These are phyloP conservation scores for Silurus glanis DNA, from an alignment of 2,113 vertebrate genomes.

Conservation along the genomic window DNA sequence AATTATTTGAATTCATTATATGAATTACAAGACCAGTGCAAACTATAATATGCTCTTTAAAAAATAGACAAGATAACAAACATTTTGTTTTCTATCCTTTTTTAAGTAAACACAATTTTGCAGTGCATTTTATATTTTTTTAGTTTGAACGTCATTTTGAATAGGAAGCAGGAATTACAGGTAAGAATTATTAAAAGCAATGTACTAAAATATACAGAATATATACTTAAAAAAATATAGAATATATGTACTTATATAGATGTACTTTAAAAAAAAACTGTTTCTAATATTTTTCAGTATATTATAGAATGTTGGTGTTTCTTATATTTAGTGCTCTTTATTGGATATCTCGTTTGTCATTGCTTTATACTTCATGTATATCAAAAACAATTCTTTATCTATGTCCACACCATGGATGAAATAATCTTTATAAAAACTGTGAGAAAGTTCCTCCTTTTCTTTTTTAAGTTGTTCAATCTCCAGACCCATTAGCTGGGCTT, in stretches of 20 bases:
- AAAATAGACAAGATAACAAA: too few relatives aligned
- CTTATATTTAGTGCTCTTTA: background rate
- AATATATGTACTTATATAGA: too few relatives aligned
- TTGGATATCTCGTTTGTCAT: background rate
- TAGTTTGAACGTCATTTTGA: background rate
- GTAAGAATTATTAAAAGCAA: background rate
- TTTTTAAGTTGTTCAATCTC: conserved; percentile 50
- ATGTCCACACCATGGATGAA: accelerated
- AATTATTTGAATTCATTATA: too few relatives aligned
- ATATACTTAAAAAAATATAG: background rate
- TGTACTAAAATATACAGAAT: background rate
- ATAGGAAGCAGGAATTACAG: too few relatives aligned
- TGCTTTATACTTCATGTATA: background rate
- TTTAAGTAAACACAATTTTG: too few relatives aligned
- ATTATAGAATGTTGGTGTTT: background rate
- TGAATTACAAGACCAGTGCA: too few relatives aligned
- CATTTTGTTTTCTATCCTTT: too few relatives aligned
- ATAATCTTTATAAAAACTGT: background rate
- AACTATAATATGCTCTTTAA: too few relatives aligned
- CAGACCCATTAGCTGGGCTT: conserved; percentile 44
- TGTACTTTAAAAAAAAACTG: background rate
- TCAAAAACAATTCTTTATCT: background rate
- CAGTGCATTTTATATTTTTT: background rate
- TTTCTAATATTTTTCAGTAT: background rate
- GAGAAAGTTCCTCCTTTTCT: background rate